These are phyloP conservation scores for Oophaga sylvatica DNA, from an alignment of 2,797 vertebrate species.

Conservation along the genomic window DNA sequence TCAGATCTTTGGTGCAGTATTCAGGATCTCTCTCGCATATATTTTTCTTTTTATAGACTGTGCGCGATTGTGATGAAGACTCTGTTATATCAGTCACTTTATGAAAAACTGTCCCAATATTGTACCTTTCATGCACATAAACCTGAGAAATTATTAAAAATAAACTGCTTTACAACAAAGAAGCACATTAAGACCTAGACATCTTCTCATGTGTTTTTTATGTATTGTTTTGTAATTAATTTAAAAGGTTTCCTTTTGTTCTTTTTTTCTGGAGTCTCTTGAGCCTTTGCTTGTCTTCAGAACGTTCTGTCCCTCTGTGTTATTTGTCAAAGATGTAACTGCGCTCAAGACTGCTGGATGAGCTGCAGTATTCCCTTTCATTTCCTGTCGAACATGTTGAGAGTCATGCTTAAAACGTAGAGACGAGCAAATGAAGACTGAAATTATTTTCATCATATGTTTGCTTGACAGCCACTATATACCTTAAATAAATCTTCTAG, in stretches of 20 bases:
- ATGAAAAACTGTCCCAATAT: background rate
- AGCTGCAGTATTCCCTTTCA: background rate
- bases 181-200: background rate
- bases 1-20: background rate
- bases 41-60: background rate
- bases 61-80: background rate
- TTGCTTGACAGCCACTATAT: background rate
- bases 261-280: slow-evolving; percentile 17
- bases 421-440: background rate
- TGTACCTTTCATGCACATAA: background rate
- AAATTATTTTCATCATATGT: slow-evolving; percentile 11
- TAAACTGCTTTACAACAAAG: background rate
- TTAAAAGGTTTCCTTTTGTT: slow-evolving; percentile 26
- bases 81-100: background rate
- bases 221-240: slow-evolving; percentile 18
- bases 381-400: background rate
- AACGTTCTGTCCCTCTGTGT: slow-evolving; percentile 1
- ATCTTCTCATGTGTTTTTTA: slow-evolving; percentile 10
- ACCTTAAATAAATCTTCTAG: slow-evolving; percentile 27
- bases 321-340: slow-evolving; percentile 8
- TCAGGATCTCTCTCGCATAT: background rate
- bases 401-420: background rate
- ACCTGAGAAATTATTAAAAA: background rate
- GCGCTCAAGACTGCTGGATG: background rate
- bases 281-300: slow-evolving; percentile 19